Conservation (phyloP, 2,113 vertebrate genomes). For the Brevimyrus niger region DNA sequence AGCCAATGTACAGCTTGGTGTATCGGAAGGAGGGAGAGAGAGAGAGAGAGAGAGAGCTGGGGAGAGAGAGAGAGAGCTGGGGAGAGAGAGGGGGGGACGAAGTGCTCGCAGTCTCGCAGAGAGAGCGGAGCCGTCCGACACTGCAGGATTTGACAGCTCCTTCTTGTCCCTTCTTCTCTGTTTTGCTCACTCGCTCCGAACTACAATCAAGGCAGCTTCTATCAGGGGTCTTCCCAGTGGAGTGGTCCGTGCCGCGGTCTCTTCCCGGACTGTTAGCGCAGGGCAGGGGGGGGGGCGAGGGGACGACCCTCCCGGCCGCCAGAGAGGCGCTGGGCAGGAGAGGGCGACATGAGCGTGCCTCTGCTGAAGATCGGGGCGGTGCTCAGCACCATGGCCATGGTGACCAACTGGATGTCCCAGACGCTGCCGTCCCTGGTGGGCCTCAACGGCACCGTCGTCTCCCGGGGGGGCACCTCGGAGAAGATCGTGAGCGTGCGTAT, state of each 20-base stretch:
- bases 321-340: constrained; percentile 44
- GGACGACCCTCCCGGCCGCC: constrained; percentile 39
- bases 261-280: constrained; percentile 16
- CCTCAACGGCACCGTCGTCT: constrained; percentile 75
- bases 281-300: constrained; percentile 30
- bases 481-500: constrained; percentile 79
- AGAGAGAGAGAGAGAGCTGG: too few relatives aligned
- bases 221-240: constrained; percentile 26
- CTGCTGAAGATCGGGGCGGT: constrained; percentile 82
- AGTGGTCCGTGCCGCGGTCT: constrained; percentile 22
- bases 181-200: constrained; percentile 26
- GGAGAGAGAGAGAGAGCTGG: constrained; percentile 34
- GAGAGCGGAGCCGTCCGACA: constrained; percentile 52
- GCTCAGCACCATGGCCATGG: constrained; percentile 89
- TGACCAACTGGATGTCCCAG: constrained; percentile 90
- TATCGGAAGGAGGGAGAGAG: constrained; percentile 45
- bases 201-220: neutral
- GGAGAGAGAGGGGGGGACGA: constrained; percentile 33
- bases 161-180: constrained; percentile 32
- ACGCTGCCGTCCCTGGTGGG: constrained; percentile 80
- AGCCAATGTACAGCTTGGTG: constrained; percentile 62
- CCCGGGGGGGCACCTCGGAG: constrained; percentile 78
- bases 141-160: constrained; percentile 52
- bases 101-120: constrained; percentile 49
- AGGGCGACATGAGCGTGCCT: constrained; percentile 70